These are phyloP conservation scores for Canis aureus DNA, from an alignment of 2,113 vertebrate genomes.

Conservation along the genomic window DNA sequence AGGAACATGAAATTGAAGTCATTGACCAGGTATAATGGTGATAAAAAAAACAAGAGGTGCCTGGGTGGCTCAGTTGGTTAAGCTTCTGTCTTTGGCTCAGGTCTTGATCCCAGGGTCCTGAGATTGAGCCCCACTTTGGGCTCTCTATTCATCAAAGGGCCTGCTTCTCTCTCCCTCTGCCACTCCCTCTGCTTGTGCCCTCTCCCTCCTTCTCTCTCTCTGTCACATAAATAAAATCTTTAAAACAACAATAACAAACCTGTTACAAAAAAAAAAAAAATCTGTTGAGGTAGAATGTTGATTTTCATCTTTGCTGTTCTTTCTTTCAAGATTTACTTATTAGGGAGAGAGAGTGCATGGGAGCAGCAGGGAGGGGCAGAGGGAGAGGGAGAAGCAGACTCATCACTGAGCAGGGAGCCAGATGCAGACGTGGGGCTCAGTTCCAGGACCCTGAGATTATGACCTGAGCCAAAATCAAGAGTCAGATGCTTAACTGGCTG, in stretches of 20 bases:
- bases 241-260: background rate
- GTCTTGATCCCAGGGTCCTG: too few relatives aligned
- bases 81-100: too few relatives aligned
- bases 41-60: background rate
- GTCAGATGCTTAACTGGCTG: too few relatives aligned
- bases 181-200: too few relatives aligned
- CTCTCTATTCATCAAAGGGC: too few relatives aligned
- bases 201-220: too few relatives aligned
- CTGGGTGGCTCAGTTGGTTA: too few relatives aligned
- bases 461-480: background rate
- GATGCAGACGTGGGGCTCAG: background rate
- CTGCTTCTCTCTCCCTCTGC: too few relatives aligned
- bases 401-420: background rate
- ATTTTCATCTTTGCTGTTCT: background rate
- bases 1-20: slow-evolving; percentile 99
- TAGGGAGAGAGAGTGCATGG: too few relatives aligned
- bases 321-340: background rate
- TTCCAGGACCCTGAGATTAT: background rate
- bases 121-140: too few relatives aligned
- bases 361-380: background rate
- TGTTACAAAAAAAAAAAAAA: background rate
- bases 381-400: background rate
- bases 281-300: background rate
- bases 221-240: background rate
- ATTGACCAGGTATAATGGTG: slow-evolving; percentile 94